phyloP scores from a whole-genome alignment of 2,888 invertebrate genomes.

The Dermolepida albohirtum region DNA sequence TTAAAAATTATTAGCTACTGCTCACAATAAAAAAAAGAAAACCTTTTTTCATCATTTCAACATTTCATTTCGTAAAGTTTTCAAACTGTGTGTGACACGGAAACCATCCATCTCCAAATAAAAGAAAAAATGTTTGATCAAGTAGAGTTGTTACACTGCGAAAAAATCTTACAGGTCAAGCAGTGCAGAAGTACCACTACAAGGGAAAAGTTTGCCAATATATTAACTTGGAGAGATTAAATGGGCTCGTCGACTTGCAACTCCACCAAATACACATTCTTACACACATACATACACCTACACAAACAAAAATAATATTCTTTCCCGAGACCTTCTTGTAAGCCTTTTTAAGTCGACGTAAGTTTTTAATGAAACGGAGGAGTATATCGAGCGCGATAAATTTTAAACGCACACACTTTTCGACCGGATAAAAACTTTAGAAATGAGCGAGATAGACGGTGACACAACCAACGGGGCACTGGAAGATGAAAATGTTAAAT shows the following conservation, averaged over 20 bases:
- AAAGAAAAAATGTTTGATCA: not conserved
- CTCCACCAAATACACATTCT: not conserved
- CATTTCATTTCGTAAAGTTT: too few relatives aligned
- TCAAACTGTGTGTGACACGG: too few relatives aligned
- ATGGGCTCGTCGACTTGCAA: slow-evolving; percentile 3
- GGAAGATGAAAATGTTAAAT: slow-evolving; percentile 11
- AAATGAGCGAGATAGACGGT: slow-evolving; percentile 9
- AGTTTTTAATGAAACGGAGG: slow-evolving; percentile 8
- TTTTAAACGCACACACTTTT: slow-evolving; percentile 5
- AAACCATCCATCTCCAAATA: too few relatives aligned
- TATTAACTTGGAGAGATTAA: slow-evolving; percentile 25
- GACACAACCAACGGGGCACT: too few relatives aligned
- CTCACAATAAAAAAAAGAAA: too few relatives aligned
- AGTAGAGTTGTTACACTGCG: not conserved
- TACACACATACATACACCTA: not conserved
- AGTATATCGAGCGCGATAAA: slow-evolving; percentile 2
- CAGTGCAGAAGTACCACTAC: not conserved
- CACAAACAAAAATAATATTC: too few relatives aligned
- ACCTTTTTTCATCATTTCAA: too few relatives aligned
- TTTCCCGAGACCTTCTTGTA: too few relatives aligned
- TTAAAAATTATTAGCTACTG: too few relatives aligned
- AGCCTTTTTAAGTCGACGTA: not conserved
- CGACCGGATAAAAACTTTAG: not conserved
- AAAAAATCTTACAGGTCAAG: slow-evolving; percentile 18
- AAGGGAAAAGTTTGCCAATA: slow-evolving; percentile 17